Evolutionary conservation across 2,113 vertebrate species (phyloP), one percentile per base, ranked within the genome.

Genomic region (Cinclus cinclus): DNA sequence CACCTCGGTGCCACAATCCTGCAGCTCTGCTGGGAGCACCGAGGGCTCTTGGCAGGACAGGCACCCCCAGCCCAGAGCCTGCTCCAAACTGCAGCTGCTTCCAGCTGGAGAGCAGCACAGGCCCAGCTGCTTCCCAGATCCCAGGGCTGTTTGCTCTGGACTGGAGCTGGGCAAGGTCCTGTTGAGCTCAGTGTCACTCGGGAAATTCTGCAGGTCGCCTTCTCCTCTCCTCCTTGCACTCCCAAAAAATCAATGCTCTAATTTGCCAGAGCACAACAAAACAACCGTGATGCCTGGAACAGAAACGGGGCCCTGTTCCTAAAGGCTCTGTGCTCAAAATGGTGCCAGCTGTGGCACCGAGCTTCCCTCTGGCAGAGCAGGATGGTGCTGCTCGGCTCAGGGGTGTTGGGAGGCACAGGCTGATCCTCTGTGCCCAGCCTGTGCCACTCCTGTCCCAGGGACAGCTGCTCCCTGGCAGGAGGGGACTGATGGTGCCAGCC

Each of bases 321-420:
- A 2, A 58, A 37, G 83, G 74, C 65, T 91, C 60, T 15, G 30
- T 0, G 6, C 65, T 92, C 12, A 30, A 50, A 64, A 5, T 10
- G 42, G 33, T 47, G 67, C 82, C 1, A 4, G 71, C 9, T 64
- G 49, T 7, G 16, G 80, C 10, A 12, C 50, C 15, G 41, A 76
- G 83, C 83, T 85, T 77, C 79, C 69, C 78, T 16, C 35, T 28
- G 53, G 46, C 58, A 44, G 33, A 37, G 8, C 64, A 15, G 15
- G 15, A 7, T 5, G 70, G 52, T 68, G 52, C 74, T 15, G 60
- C 35, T 2, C 0, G 5, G 73, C 33, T 7, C 1, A 0, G 31
- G 28, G 60, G 22, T 13, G 3, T 30, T 11, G 75, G 30, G 58
- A 55, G 64, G 42, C 30, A 5, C 22, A 13, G 62, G 13, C 13